A percentile compares a stretch with the other conserved stretches of the same genome.
Evolutionary conservation across 2,113 vertebrate genomes (phyloP).

Genomic region (Pelusios castaneus): DNA sequence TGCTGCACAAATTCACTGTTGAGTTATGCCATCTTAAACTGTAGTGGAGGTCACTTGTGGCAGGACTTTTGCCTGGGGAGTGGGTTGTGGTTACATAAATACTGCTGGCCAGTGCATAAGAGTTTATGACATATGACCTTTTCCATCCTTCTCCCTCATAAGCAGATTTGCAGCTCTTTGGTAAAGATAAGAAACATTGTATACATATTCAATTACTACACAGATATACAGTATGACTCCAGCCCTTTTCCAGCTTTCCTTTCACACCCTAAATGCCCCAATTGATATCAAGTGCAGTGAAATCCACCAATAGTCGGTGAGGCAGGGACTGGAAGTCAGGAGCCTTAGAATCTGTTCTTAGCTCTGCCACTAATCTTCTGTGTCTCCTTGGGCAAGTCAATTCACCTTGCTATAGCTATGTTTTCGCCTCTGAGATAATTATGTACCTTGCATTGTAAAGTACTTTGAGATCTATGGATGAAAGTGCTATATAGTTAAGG

Average conservation of each 20-base stretch:
- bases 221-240: not conserved
- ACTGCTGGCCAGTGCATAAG: not conserved
- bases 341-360: not conserved
- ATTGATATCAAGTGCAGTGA: not conserved
- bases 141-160: no score
- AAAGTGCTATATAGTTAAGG: not conserved
- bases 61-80: not conserved
- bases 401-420: not conserved
- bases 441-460: constrained; percentile 1
- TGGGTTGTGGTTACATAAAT: not conserved
- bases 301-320: not conserved
- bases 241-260: constrained; percentile 4
- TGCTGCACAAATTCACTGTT: not conserved
- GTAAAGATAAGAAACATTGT: not conserved
- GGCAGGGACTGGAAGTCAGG: not conserved
- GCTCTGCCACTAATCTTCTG: not conserved
- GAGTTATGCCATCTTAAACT: not conserved
- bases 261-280: not conserved
- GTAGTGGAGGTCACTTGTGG: not conserved
- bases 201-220: not conserved
- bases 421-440: not conserved
- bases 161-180: no score
- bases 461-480: not conserved
- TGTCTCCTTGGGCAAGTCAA: not conserved
- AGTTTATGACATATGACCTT: no score